Percentiles rank a stretch among this genome's conserved stretches.
phyloP scores from a whole-genome alignment of 2,888 invertebrate genomes.

The Cryptocephalus primarius region DNA sequence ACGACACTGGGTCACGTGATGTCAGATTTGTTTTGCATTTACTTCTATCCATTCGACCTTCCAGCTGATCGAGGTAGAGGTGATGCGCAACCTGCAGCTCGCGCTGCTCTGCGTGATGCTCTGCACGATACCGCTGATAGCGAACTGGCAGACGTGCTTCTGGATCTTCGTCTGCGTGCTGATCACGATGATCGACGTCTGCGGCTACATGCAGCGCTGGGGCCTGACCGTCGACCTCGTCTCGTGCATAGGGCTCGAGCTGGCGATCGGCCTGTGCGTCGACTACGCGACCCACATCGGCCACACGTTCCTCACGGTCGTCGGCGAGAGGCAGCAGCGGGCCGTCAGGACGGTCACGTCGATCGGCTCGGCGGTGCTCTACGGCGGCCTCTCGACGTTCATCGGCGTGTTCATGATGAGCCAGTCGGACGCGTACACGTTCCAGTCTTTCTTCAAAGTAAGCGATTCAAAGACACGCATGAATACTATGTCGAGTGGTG shows the following conservation, averaged over 20 bases:
- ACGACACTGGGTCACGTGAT: too few relatives aligned
- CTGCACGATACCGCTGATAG: slow-evolving; percentile 65
- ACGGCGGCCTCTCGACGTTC: slow-evolving; percentile 68
- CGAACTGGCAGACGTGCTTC: slow-evolving; percentile 63
- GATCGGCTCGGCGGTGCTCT: slow-evolving; percentile 66
- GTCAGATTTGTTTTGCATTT: too few relatives aligned
- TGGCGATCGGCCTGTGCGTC: slow-evolving; percentile 72
- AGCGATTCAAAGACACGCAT: background rate
- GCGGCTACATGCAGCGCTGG: slow-evolving; percentile 72
- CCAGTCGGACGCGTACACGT: slow-evolving; percentile 64
- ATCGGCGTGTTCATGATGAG: slow-evolving; percentile 60
- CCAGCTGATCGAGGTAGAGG: slow-evolving; percentile 58
- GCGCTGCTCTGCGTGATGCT: slow-evolving; percentile 69
- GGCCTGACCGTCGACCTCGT: slow-evolving; percentile 69
- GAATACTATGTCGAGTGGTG: too few relatives aligned
- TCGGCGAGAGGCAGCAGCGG: slow-evolving; percentile 45
- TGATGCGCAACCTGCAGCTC: slow-evolving; percentile 62
- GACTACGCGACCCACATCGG: slow-evolving; percentile 77
- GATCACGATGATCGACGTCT: slow-evolving; percentile 60
- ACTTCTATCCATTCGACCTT: slow-evolving; percentile 14
- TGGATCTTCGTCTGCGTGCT: slow-evolving; percentile 69
- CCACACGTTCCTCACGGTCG: slow-evolving; percentile 62
- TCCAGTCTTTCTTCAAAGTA: slow-evolving; percentile 60
- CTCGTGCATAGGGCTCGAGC: slow-evolving; percentile 67
- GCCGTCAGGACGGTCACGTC: slow-evolving; percentile 54